phyloP scores from a whole-genome alignment of 2,113 vertebrate genomes.

The Sorex araneus region DNA sequence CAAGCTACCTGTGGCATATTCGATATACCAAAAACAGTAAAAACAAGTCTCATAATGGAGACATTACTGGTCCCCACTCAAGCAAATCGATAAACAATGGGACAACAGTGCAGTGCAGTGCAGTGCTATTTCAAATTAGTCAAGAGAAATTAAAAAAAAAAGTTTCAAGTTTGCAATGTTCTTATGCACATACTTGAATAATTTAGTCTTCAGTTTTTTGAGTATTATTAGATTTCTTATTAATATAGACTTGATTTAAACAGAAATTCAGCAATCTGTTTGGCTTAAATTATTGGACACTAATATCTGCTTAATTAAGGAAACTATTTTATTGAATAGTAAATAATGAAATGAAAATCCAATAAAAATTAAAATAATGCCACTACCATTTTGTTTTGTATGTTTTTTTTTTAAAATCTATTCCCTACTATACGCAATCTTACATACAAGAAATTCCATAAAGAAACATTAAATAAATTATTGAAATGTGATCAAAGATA shows the following conservation, averaged over 20 bases:
- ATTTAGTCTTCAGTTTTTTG: constrained; percentile 42
- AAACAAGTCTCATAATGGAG: too few species aligned
- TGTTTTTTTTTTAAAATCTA: background rate
- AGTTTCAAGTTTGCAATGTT: background rate
- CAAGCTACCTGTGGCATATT: too few species aligned
- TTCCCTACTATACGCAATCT: too few species aligned
- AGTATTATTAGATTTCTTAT: background rate
- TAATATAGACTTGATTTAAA: constrained; percentile 30
- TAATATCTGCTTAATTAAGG: constrained; percentile 5
- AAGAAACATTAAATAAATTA: background rate
- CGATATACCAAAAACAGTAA: too few species aligned
- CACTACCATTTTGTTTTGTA: background rate
- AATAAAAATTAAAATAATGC: background rate
- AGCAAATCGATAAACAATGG: too few species aligned
- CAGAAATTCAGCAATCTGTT: background rate
- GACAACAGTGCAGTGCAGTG: too few species aligned
- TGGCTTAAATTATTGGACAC: background rate
- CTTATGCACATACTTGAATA: background rate
- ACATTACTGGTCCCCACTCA: too few species aligned
- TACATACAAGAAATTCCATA: background rate
- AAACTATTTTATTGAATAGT: constrained; percentile 50
- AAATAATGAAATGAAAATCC: background rate
- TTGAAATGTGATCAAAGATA: background rate
- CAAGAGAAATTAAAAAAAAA: background rate
- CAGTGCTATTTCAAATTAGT: too few species aligned